Percentiles rank a stretch among this genome's conserved stretches.
Evolutionary conservation across 2,797 vertebrate genomes (phyloP).

Genomic region (Enteromius thamalakanensis): DNA sequence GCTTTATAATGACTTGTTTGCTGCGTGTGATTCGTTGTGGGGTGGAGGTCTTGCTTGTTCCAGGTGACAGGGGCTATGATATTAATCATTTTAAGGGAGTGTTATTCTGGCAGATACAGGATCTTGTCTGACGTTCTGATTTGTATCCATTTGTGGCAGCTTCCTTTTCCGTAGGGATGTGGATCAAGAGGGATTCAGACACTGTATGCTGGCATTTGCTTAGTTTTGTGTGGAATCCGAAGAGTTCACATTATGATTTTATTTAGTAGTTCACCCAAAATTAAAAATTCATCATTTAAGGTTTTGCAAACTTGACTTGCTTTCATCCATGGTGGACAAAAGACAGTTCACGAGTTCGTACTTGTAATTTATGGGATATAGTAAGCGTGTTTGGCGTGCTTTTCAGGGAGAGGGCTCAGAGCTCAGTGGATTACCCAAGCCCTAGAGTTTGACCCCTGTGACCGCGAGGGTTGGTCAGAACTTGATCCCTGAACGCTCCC

Average conservation of each 20-base stretch:
- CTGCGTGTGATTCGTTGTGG: background rate
- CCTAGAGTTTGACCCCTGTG: too few species aligned
- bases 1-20: background rate
- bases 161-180: constrained; percentile 8
- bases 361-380: too few species aligned
- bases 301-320: background rate
- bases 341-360: background rate
- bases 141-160: constrained; percentile 5
- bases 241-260: background rate
- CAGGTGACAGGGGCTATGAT: background rate
- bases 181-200: background rate
- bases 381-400: too few species aligned
- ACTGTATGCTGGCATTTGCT: background rate
- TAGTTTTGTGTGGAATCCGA: too few species aligned
- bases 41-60: constrained; percentile 3
- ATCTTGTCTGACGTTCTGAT: constrained; percentile 26
- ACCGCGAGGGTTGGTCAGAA: too few species aligned
- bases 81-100: constrained; percentile 1
- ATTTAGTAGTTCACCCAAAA: background rate
- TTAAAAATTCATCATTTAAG: background rate
- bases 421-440: too few species aligned
- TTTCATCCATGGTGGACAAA: background rate
- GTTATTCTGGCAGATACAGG: constrained; percentile 7
- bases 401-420: too few species aligned
- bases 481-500: too few species aligned